phyloP scores from a whole-genome alignment of 2,113 vertebrate genomes.

The Brachyistius frenatus region DNA sequence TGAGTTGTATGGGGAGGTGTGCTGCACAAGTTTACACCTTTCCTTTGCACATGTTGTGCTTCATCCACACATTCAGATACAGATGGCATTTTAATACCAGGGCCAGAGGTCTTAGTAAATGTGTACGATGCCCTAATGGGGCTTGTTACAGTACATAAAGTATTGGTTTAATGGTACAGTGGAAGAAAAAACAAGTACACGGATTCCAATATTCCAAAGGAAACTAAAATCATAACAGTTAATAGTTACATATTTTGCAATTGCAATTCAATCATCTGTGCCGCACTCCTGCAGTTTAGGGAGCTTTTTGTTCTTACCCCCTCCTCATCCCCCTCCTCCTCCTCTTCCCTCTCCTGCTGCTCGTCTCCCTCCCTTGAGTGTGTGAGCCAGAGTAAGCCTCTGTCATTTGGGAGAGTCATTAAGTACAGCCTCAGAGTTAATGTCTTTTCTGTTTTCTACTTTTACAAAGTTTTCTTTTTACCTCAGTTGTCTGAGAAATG shows the following conservation, averaged over 20 bases:
- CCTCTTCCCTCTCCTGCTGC: conserved; percentile 30
- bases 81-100: conserved; percentile 44
- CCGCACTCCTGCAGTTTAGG: conserved; percentile 44
- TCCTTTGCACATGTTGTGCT: conserved; percentile 41
- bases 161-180: conserved; percentile 20
- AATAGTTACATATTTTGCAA: conserved; percentile 34
- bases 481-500: conserved; percentile 30
- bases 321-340: conserved; percentile 8
- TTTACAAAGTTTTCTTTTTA: conserved; percentile 48
- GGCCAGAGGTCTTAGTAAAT: conserved; percentile 6
- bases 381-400: conserved; percentile 47
- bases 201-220: conserved; percentile 25
- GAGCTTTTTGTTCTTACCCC: conserved; percentile 39
- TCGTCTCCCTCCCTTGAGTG: conserved; percentile 39
- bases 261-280: conserved; percentile 43
- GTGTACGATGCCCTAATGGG: conserved; percentile 28
- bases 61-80: conserved; percentile 26
- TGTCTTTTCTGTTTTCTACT: conserved; percentile 50
- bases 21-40: conserved; percentile 21
- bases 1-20: conserved; percentile 11
- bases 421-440: conserved; percentile 59
- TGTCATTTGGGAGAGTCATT: conserved; percentile 68
- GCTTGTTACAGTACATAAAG: conserved; percentile 29
- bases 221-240: conserved; percentile 18
- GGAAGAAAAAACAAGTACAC: background rate